Evolutionary conservation across 1,140 invertebrate genomes (phyloP), one percentile per base, ranked within the genome.

Genomic region (Zaprionus inermis): DNA sequence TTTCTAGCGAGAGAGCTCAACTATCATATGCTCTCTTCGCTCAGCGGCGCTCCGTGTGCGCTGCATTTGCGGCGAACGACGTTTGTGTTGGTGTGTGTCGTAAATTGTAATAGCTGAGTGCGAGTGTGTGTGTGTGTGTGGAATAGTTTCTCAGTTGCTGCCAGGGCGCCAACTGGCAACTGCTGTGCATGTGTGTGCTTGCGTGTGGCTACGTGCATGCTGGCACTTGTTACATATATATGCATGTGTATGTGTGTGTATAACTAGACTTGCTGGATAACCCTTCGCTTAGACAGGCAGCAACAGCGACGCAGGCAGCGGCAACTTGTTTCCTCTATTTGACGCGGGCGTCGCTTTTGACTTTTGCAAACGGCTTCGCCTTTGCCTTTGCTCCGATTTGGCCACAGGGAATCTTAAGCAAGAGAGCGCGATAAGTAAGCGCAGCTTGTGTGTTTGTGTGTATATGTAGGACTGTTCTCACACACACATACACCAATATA

Each of bases 291-390:
- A 49, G n/a, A 36, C 14, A 70, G 46, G 52, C 68, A 82, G 76
- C 81, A 72, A 80, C 76, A n/a, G 51, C 51, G 24, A 16, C 51
- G 24, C 14, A 12, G 30, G 55, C 55, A 57, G 54, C 55, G 34
- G 65, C 83, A 86, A 86, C 83, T 86, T 88, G 83, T 86, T 86
- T 86, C 83, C 83, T 86, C 83, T 83, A 86, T 76, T 76, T 72
- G 67, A 75, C 68, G 71, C 67, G 67, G 59, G 59, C 67, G 59
- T 75, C 72, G 63, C 68, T 71, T 88, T 85, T 85, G 82, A 85
- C 82, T 85, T 86, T 85, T 85, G 80, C 81, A 86, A 79, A 72
- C 77, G 73, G 55, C 60, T 28, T 57, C 57, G 41, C 64, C 57
- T 63, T 70, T 76, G 68, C 68, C 72, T 70, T 57, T 63, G 55